Percentiles rank a stretch among this genome's conserved stretches.
Conservation (phyloP, 2,888 invertebrate species). For the Ochropacha duplaris region DNA sequence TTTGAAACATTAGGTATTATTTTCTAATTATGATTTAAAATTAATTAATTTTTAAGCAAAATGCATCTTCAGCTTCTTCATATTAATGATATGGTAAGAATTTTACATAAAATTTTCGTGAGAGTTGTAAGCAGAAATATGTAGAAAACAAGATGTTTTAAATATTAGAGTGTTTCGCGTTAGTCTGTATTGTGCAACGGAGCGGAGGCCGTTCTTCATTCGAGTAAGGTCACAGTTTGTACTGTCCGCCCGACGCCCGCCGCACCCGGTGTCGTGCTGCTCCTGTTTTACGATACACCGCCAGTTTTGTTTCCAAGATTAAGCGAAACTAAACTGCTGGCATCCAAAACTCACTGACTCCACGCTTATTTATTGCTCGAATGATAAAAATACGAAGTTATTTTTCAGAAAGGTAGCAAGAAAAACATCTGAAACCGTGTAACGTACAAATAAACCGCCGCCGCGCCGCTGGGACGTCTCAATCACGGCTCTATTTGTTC, state of each 20-base stretch:
- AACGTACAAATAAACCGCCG: conserved; percentile 62
- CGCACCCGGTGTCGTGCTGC: conserved; percentile 40
- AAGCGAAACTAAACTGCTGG: conserved; percentile 71
- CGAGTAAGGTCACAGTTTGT: conserved; percentile 68
- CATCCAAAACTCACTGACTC: conserved; percentile 60
- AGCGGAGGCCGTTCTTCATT: conserved; percentile 60
- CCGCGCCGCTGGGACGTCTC: conserved; percentile 63
- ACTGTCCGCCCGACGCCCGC: conserved; percentile 43
- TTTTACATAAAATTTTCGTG: background rate
- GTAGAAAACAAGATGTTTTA: conserved; percentile 31
- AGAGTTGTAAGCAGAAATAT: conserved; percentile 6
- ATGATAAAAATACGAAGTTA: conserved; percentile 34
- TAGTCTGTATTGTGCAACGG: conserved; percentile 46
- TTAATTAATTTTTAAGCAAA: background rate
- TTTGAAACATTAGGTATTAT: too few species aligned
- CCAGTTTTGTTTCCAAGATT: conserved; percentile 74
- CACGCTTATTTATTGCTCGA: conserved; percentile 54
- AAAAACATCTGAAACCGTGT: conserved; percentile 59
- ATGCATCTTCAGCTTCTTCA: background rate
- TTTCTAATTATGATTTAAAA: too few species aligned
- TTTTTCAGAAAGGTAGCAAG: conserved; percentile 46
- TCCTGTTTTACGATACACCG: conserved; percentile 65
- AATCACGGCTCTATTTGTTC: conserved; percentile 77
- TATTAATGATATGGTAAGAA: background rate
- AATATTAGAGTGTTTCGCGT: conserved; percentile 37